A percentile compares a stretch with the other conserved stretches of the same genome.
These are phyloP conservation scores for Paragorgia papillata DNA, from an alignment of 92 coral and sea anemone genomes.

Conservation along the genomic window DNA sequence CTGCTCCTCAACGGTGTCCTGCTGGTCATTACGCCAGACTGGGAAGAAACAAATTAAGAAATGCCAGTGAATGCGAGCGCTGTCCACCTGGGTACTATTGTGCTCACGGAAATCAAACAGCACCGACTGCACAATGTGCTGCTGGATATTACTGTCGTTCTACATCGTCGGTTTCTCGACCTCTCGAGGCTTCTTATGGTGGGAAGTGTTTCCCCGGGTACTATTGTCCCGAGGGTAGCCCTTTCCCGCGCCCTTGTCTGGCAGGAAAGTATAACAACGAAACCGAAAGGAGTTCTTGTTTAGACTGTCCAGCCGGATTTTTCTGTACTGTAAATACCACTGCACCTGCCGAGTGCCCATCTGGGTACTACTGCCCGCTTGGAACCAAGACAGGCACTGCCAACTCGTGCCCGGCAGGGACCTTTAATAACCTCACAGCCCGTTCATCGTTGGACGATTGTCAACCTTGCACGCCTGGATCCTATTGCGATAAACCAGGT, in stretches of 20 bases:
- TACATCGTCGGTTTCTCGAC: conserved; percentile 76
- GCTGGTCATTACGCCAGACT: conserved; percentile 85
- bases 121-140: conserved; percentile 66
- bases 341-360: conserved; percentile 74
- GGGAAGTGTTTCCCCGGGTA: conserved; percentile 85
- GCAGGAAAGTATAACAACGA: conserved; percentile 84
- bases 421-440: conserved; percentile 87
- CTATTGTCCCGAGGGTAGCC: conserved; percentile 71
- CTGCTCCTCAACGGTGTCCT: conserved; percentile 66
- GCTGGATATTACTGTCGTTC: conserved; percentile 81
- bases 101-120: conserved; percentile 72
- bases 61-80: conserved; percentile 68
- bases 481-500: conserved; percentile 87
- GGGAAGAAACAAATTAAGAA: conserved; percentile 53
- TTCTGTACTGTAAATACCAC: conserved; percentile 92
- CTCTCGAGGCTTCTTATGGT: conserved; percentile 70
- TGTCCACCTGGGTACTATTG: conserved; percentile 86
- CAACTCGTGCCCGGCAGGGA: conserved; percentile 79
- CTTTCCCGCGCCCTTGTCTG: conserved; percentile 77
- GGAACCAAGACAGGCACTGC: conserved; percentile 64
- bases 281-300: conserved; percentile 72
- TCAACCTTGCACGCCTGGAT: conserved; percentile 87
- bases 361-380: conserved; percentile 83
- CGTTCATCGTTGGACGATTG: conserved; percentile 69
- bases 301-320: conserved; percentile 81